phyloP scores from a whole-genome alignment of 2,888 invertebrate genomes.

The Carterocephalus palaemon region DNA sequence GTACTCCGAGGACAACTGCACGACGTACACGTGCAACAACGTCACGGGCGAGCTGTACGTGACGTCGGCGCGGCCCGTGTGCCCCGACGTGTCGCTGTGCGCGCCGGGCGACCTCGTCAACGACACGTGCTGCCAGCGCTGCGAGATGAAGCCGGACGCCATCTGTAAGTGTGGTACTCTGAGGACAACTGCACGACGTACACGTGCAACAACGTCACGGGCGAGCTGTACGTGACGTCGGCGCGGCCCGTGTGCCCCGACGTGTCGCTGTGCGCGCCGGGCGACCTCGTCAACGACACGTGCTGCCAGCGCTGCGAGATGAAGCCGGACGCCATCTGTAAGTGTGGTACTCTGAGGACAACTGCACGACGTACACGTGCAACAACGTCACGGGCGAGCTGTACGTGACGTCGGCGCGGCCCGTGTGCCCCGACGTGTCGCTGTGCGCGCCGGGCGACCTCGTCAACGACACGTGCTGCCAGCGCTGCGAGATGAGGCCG shows the following conservation, averaged over 20 bases:
- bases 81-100: conserved; percentile 82
- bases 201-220: conserved; percentile 66
- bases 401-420: conserved; percentile 70
- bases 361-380: conserved; percentile 82
- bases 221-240: conserved; percentile 76
- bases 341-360: conserved; percentile 76
- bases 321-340: conserved; percentile 68
- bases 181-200: conserved; percentile 82
- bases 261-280: conserved; percentile 78
- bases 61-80: conserved; percentile 73
- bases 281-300: conserved; percentile 78
- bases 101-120: conserved; percentile 72
- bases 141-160: conserved; percentile 72
- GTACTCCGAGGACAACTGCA: conserved; percentile 82
- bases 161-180: conserved; percentile 74
- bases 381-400: conserved; percentile 63
- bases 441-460: conserved; percentile 77
- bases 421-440: conserved; percentile 81
- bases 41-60: conserved; percentile 72
- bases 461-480: conserved; percentile 83
- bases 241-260: conserved; percentile 80
- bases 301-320: conserved; percentile 84
- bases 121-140: conserved; percentile 84
- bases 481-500: conserved; percentile 78
- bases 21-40: conserved; percentile 75